Evolutionary conservation across 1,140 invertebrate species (phyloP), one percentile per base, ranked within the genome.

Genomic region (Telenomus remus): DNA sequence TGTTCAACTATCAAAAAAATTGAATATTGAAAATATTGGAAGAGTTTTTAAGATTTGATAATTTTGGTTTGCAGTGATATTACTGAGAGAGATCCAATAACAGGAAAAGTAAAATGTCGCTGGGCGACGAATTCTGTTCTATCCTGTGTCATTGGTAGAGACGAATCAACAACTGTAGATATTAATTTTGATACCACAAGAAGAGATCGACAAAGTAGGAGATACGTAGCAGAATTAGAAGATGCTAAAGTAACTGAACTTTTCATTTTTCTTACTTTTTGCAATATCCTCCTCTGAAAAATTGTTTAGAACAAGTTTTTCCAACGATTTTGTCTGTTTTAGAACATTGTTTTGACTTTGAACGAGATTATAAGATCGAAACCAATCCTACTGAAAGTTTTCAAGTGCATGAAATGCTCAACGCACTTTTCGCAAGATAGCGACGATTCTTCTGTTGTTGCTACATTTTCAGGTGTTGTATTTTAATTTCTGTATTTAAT

Each of bases 341-440:
- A 91, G 89, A 87, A 90, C 84, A 85, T 92, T 47, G 86, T 90
- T 47, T 80, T 87, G 59, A 88, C 81, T 47, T 70, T 92, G 11
- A 83, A 86, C 1, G 83, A 88, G 14, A 87, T 88, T 39, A 84
- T 91, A 5, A 89, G 87, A 5, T 81, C 85, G 42, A 86, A 89
- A 61, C 84, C 89, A 50, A 87, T 92, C 48, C 81, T 81, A 11
- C 77, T 82, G 81, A 90, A 84, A 87, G 81, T 90, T 8, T 92
- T 90, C 73, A 89, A 89, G 64, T 93, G 92, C 78, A 89, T 92
- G 74, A 92, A 91, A 82, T 93, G 92, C 66, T 86, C 87, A 8
- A 88, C 89, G 5, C 87, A 90, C 51, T 92, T 92, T 82, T 89
- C 88, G 1, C 87, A 88, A 68, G 90, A 91, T 53, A 85, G 80